These are phyloP conservation scores for Melipona bicolor DNA, from an alignment of 2,888 invertebrate species.

Conservation along the genomic window DNA sequence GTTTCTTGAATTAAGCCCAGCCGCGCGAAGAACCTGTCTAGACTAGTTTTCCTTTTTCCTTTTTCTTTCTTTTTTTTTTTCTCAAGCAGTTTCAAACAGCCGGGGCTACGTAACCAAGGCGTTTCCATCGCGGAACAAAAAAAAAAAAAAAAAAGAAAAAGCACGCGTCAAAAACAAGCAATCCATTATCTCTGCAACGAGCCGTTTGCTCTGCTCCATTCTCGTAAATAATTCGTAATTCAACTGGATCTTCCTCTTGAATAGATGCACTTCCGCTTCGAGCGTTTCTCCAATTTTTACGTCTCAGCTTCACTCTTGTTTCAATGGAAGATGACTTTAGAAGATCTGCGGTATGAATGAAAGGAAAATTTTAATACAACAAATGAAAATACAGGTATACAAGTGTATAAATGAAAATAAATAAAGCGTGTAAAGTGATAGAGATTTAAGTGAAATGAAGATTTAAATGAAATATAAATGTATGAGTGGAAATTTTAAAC, in stretches of 20 bases:
- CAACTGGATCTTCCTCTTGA: neutral
- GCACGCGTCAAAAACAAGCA: neutral
- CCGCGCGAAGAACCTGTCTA: slow-evolving; percentile 13
- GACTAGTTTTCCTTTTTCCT: slow-evolving; percentile 6
- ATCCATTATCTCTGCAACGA: neutral
- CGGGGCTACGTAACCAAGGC: neutral
- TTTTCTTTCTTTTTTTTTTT: neutral
- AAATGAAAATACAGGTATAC: too few species aligned
- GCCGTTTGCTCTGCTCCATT: neutral
- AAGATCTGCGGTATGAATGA: too few species aligned
- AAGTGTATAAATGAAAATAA: too few species aligned
- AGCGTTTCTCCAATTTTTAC: neutral
- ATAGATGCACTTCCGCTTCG: neutral
- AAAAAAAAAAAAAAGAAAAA: neutral
- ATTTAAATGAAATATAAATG: too few species aligned
- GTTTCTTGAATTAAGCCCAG: slow-evolving; percentile 1
- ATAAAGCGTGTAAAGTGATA: too few species aligned
- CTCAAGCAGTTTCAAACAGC: neutral
- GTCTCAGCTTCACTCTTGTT: neutral
- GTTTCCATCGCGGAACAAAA: neutral
- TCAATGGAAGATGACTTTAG: neutral
- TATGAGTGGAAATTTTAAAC: too few species aligned
- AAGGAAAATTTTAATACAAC: too few species aligned
- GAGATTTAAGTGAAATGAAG: too few species aligned
- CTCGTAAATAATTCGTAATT: neutral